A percentile compares a stretch with the other conserved stretches of the same genome.
These are phyloP conservation scores for Coranthus polyacanthus DNA, from an alignment of 2,797 vertebrate genomes.

Conservation along the genomic window DNA sequence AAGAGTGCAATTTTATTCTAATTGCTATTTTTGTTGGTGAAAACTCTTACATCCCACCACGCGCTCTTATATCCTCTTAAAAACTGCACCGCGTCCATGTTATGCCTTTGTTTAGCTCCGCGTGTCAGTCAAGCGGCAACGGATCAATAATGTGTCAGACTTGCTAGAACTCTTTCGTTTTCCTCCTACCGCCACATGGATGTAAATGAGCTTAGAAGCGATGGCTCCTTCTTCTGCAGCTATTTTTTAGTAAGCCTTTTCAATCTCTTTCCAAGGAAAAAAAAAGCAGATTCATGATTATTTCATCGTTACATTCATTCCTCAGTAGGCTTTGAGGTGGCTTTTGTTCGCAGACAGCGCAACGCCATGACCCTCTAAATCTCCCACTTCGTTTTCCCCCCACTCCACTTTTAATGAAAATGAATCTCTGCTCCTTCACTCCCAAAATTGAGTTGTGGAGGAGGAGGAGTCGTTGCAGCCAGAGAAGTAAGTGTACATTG, in stretches of 20 bases:
- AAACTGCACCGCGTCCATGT: conserved; percentile 29
- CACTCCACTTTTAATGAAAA: conserved; percentile 70
- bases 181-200: conserved; percentile 42
- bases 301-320: conserved; percentile 67
- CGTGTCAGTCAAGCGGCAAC: conserved; percentile 59
- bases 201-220: conserved; percentile 69
- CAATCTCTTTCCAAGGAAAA: conserved; percentile 70
- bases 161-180: conserved; percentile 55
- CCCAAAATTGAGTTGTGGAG: conserved; percentile 48
- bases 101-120: conserved; percentile 61
- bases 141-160: conserved; percentile 77
- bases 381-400: conserved; percentile 63
- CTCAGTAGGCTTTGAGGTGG: conserved; percentile 55
- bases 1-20: neutral
- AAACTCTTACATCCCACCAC: conserved; percentile 3
- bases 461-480: conserved; percentile 20
- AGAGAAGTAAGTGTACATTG: conserved; percentile 8
- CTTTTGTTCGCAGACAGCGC: conserved; percentile 56
- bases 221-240: conserved; percentile 11
- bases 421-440: conserved; percentile 58
- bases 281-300: conserved; percentile 58
- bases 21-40: neutral
- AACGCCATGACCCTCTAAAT: conserved; percentile 57
- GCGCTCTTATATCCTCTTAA: conserved; percentile 31
- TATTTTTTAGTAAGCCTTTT: conserved; percentile 67